These are phyloP conservation scores for Amblyopsis rosae DNA, from an alignment of 2,113 vertebrate species.

Conservation along the genomic window DNA sequence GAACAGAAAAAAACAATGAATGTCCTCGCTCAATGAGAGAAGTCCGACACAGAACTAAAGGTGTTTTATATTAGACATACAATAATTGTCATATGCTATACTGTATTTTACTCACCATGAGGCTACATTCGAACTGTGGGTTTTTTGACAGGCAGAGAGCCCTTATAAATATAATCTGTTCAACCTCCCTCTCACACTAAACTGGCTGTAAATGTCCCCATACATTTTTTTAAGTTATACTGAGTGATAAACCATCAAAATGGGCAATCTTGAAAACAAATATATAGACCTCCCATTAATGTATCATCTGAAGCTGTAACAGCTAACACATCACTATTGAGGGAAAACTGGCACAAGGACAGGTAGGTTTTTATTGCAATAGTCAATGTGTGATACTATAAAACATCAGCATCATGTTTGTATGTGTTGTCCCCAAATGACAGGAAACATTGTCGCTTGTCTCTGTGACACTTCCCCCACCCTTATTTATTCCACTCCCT, in stretches of 20 bases:
- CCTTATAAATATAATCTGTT: constrained; percentile 16
- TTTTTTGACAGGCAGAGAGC: constrained; percentile 1
- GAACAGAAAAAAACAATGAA: constrained; percentile 4
- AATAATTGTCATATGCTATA: constrained; percentile 9
- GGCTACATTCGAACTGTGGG: background rate
- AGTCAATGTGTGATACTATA: constrained; percentile 1
- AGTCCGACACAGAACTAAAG: background rate
- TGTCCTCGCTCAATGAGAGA: background rate
- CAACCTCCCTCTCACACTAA: background rate
- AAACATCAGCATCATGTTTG: too few relatives aligned
- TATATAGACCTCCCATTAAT: constrained; percentile 37
- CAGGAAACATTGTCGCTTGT: background rate
- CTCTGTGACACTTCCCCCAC: too few relatives aligned
- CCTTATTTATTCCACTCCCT: background rate
- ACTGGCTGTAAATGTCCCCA: constrained; percentile 1
- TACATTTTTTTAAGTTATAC: constrained; percentile 13
- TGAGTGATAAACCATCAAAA: constrained; percentile 21
- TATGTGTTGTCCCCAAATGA: too few relatives aligned
- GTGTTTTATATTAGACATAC: constrained; percentile 8
- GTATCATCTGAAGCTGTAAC: constrained; percentile 37
- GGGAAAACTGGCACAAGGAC: constrained; percentile 5
- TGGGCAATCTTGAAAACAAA: constrained; percentile 16
- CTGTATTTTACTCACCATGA: background rate
- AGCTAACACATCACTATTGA: constrained; percentile 14
- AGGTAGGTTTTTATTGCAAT: constrained; percentile 20